Base-by-base conservation (phyloP, 2,888 invertebrate species). In the Latrodectus hesperus region DNA sequence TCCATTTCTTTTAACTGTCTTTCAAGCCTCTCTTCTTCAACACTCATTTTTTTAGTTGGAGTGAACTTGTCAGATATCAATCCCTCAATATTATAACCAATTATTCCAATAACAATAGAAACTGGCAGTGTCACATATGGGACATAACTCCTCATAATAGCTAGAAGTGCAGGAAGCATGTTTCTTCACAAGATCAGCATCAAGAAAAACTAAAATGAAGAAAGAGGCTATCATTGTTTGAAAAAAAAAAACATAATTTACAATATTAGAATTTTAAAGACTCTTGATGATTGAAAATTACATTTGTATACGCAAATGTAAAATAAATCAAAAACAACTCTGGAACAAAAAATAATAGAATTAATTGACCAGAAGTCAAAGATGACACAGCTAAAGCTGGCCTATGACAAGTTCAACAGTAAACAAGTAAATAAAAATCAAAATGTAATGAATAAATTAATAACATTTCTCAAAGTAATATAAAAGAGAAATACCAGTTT, bases 11-110 rank as follows among this genome's bases (percentile, higher is more conserved):
- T 60, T 67, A 89, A 77, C 60, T 81, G 85, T 77, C 90, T 79
- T 65, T 90, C 90, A 55, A 76, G 87, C 26, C 90, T 71, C 77
- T 90, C 89, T 60, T 89, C 87, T 80, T 89, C 88, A 38, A 89
- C 53, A 64, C 89, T 90, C 14, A 87, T n/a, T 74, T 89, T 90
- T 75, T 89, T 87, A 12, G 73, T 78, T 12, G 89, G 89, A 9
- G 85, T 90, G 67, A 55, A 79, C 38, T 81, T 83, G 78, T 90
- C 90, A 16, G 88, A 84, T n/a, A 89, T 74, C 52, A 83, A 64
- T 65, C 92, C 91, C 93, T 98, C 98, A 89, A 97, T 90, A 91
- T 97, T 95, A 92, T 98, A 98, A 51, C 98, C 98, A 90, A 98
- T 93, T 81, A 96, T 94, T 8, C 98, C 98, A 51, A 98, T 94